Percentiles rank a stretch among this genome's conserved stretches.
phyloP scores from a whole-genome alignment of 2,797 vertebrate species.

The Calcarius lapponicus region DNA sequence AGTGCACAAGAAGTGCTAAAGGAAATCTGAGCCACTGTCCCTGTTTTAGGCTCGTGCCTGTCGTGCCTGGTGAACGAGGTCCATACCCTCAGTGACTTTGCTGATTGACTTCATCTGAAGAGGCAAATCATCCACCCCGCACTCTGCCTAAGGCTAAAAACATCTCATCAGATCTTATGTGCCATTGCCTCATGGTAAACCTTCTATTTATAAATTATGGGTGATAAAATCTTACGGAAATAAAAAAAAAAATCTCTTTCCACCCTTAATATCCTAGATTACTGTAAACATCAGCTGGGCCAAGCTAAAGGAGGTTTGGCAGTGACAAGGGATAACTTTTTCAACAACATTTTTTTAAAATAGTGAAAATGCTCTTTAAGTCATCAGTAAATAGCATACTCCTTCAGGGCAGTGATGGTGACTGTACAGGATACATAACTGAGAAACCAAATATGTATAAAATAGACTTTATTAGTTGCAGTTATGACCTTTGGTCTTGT shows the following conservation, averaged over 20 bases:
- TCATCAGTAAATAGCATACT: not conserved
- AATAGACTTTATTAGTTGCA: not conserved
- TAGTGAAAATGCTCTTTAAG: not conserved
- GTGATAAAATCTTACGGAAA: not conserved
- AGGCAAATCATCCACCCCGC: not conserved
- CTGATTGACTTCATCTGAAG: not conserved
- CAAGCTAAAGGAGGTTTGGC: not conserved
- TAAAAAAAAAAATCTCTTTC: not conserved
- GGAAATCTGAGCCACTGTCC: not conserved
- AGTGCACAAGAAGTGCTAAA: not conserved
- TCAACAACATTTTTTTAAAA: not conserved
- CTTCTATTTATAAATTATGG: not conserved
- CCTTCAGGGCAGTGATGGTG: not conserved
- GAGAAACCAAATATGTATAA: not conserved
- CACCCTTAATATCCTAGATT: not conserved
- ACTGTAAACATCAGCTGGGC: not conserved
- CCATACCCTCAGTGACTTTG: not conserved
- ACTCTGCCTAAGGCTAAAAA: not conserved
- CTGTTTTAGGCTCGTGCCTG: not conserved
- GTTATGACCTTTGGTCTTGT: not conserved
- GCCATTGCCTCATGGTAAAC: not conserved
- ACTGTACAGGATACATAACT: not conserved
- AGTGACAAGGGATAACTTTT: not conserved
- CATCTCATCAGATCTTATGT: not conserved
- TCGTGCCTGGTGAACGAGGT: not conserved